phyloP scores from a whole-genome alignment of 2,888 invertebrate species.

The Sphinx pinastri region DNA sequence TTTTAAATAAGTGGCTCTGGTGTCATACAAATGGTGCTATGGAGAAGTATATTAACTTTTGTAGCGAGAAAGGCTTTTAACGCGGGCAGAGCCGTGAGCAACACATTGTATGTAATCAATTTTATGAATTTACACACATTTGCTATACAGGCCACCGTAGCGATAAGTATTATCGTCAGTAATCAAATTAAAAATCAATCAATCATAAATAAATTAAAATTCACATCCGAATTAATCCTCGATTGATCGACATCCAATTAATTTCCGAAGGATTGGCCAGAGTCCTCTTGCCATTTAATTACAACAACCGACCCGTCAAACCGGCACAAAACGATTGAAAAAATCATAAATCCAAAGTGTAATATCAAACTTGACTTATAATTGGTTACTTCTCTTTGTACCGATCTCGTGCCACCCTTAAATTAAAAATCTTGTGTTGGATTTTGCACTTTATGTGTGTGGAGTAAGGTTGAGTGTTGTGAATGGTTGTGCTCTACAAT shows the following conservation, averaged over 20 bases:
- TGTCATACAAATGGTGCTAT: no score
- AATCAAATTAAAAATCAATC: neutral
- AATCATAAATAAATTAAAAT: neutral
- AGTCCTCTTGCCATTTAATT: slow-evolving; percentile 64
- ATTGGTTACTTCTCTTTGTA: slow-evolving; percentile 71
- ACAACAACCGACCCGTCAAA: slow-evolving; percentile 62
- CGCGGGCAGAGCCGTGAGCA: no score
- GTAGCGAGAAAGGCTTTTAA: no score
- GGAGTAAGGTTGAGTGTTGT: slow-evolving; percentile 41
- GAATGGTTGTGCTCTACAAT: slow-evolving; percentile 53
- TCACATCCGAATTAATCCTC: slow-evolving; percentile 46
- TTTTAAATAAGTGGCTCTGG: no score
- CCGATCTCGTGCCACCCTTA: slow-evolving; percentile 46
- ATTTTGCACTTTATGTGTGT: slow-evolving; percentile 35
- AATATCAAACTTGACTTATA: slow-evolving; percentile 79
- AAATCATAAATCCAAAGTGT: slow-evolving; percentile 78
- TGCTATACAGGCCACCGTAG: no score
- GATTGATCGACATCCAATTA: slow-evolving; percentile 72
- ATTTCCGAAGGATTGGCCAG: slow-evolving; percentile 38
- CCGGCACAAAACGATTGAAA: slow-evolving; percentile 76
- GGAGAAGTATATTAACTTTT: no score
- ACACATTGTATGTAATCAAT: no score
- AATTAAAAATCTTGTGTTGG: slow-evolving; percentile 26
- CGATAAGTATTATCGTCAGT: neutral
- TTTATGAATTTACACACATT: no score